These are phyloP conservation scores for Timandra comae DNA, from an alignment of 2,888 invertebrate genomes.

Conservation along the genomic window DNA sequence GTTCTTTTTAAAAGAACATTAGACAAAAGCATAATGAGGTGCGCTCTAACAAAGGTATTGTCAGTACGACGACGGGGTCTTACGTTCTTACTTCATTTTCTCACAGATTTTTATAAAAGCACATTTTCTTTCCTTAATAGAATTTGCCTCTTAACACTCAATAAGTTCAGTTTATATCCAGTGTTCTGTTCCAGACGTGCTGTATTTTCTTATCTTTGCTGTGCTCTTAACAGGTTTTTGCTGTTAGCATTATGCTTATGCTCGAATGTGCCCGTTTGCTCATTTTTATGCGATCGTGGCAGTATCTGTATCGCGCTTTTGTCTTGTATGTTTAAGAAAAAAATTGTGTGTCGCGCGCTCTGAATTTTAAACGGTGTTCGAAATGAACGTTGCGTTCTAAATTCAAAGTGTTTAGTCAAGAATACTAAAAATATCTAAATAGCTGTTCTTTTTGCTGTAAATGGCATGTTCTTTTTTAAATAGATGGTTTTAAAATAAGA, in stretches of 20 bases:
- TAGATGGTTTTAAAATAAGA: too few species aligned
- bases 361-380: too few species aligned
- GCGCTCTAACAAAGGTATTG: slow-evolving; percentile 21
- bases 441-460: too few species aligned
- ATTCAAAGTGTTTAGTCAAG: too few species aligned
- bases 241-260: slow-evolving; percentile 18
- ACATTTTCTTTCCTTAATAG: slow-evolving; percentile 19
- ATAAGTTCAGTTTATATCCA: slow-evolving; percentile 13
- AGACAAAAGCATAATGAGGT: slow-evolving; percentile 20
- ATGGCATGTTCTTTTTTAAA: too few species aligned
- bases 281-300: slow-evolving; percentile 18
- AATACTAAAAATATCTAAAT: too few species aligned
- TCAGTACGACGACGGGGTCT: slow-evolving; percentile 7
- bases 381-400: too few species aligned
- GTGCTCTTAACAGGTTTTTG: slow-evolving; percentile 20
- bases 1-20: slow-evolving; percentile 17
- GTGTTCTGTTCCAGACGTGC: slow-evolving; percentile 9
- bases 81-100: slow-evolving; percentile 15
- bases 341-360: too few species aligned
- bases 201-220: slow-evolving; percentile 16
- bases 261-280: slow-evolving; percentile 15
- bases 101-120: slow-evolving; percentile 15
- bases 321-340: slow-evolving; percentile 4
- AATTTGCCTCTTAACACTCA: slow-evolving; percentile 22
- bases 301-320: slow-evolving; percentile 12